Conservation (phyloP, 2,113 vertebrate genomes). For the Lagopus muta region DNA sequence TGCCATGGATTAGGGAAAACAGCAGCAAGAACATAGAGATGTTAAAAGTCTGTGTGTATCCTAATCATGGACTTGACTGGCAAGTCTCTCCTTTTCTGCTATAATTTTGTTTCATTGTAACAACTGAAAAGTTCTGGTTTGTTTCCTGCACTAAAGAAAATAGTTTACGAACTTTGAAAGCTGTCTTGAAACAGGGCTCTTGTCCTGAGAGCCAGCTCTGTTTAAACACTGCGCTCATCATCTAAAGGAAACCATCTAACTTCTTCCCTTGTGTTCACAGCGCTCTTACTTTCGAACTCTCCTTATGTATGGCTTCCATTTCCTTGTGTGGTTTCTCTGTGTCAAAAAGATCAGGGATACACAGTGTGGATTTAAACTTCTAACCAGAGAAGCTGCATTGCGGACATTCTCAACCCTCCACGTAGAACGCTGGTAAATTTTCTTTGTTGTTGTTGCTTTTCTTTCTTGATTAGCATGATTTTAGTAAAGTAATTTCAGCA, state of each 20-base stretch:
- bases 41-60: neutral
- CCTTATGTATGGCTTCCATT: conserved; percentile 98
- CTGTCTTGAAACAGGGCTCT: neutral
- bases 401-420: conserved; percentile 91
- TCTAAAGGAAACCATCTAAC: neutral
- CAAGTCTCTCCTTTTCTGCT: neutral
- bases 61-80: neutral
- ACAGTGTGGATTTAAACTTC: conserved; percentile 96
- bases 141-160: neutral
- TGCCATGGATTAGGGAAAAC: neutral
- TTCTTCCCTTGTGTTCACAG: conserved; percentile 76
- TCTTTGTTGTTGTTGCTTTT: neutral
- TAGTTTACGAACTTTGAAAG: neutral
- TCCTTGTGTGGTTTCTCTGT: conserved; percentile 97
- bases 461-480: neutral
- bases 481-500: neutral
- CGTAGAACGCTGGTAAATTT: conserved; percentile 91
- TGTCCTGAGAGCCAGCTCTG: neutral
- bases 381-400: conserved; percentile 91
- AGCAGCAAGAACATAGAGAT: neutral
- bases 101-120: neutral
- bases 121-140: neutral
- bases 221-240: neutral
- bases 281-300: conserved; percentile 93
- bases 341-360: conserved; percentile 93